phyloP scores from a whole-genome alignment of 1,140 invertebrate species.

The Zaprionus tsacasi region DNA sequence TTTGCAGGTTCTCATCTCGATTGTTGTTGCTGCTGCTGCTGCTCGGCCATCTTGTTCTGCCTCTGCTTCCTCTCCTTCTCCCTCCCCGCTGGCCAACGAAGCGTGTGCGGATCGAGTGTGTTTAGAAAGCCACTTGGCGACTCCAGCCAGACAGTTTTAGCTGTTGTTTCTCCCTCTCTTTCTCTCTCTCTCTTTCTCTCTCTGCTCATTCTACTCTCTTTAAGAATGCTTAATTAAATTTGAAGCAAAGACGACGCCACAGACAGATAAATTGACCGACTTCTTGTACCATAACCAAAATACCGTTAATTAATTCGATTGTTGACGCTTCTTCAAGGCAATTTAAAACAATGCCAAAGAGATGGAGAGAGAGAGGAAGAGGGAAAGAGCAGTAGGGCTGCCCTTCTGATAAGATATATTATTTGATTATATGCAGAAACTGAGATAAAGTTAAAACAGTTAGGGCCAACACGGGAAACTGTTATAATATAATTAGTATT shows the following conservation, averaged over 20 bases:
- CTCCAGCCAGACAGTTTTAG: slow-evolving; percentile 43
- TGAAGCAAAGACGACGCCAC: slow-evolving; percentile 45
- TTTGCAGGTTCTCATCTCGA: slow-evolving; percentile 43
- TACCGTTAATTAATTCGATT: slow-evolving; percentile 74
- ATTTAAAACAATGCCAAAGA: slow-evolving; percentile 15
- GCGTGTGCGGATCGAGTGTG: slow-evolving; percentile 49
- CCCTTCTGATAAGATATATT: slow-evolving; percentile 4
- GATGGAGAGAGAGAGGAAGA: no score
- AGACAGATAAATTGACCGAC: slow-evolving; percentile 68
- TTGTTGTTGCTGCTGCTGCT: slow-evolving; percentile 43
- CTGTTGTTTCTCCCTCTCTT: slow-evolving; percentile 24
- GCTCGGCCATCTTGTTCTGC: slow-evolving; percentile 45
- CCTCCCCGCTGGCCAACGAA: slow-evolving; percentile 50
- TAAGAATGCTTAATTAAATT: slow-evolving; percentile 74
- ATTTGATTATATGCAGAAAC: not conserved
- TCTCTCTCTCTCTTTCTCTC: slow-evolving; percentile 11
- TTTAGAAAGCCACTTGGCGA: slow-evolving; percentile 73
- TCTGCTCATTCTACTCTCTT: slow-evolving; percentile 12
- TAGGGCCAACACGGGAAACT: no score
- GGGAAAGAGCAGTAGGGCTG: not conserved
- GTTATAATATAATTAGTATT: no score
- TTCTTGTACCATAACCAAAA: slow-evolving; percentile 61
- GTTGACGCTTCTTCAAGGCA: slow-evolving; percentile 22
- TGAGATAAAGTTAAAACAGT: not conserved
- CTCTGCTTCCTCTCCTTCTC: slow-evolving; percentile 6